A percentile compares a stretch with the other conserved stretches of the same genome.
Evolutionary conservation across 2,113 vertebrate species (phyloP).

Genomic region (Porphyrio hochstetteri): DNA sequence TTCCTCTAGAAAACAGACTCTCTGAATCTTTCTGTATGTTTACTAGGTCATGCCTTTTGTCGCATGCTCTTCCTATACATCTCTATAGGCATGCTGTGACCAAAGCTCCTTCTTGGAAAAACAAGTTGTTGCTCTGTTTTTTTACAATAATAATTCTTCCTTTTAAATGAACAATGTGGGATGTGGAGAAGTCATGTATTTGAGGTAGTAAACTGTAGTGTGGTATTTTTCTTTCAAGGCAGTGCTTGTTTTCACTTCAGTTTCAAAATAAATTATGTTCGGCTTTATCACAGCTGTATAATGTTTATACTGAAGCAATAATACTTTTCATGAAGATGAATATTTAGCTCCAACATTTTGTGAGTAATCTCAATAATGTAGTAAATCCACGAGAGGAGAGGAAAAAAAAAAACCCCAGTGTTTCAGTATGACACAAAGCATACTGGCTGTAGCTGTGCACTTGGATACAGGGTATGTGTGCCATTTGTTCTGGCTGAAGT

Average conservation of each 20-base stretch:
- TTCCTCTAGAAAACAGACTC: not conserved
- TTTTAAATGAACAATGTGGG: not conserved
- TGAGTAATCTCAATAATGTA: not conserved
- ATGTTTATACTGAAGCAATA: conserved; percentile 28
- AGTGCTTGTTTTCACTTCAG: conserved; percentile 18
- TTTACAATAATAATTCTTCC: not conserved
- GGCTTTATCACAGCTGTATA: conserved; percentile 3
- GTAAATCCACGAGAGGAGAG: not conserved
- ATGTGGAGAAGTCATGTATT: not conserved
- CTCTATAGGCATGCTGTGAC: not conserved
- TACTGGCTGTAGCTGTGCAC: not conserved
- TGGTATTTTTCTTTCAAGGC: not conserved
- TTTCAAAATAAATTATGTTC: conserved; percentile 29
- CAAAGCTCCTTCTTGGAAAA: not conserved
- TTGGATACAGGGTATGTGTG: not conserved
- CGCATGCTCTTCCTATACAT: not conserved
- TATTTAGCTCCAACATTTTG: not conserved
- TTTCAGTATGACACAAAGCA: not conserved
- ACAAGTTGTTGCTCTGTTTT: not conserved
- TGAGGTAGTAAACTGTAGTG: not conserved
- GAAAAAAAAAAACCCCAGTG: not conserved
- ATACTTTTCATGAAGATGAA: not conserved
- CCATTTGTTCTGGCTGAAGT: not conserved
- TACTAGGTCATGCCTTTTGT: not conserved
- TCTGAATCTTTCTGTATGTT: not conserved